Percentiles rank a stretch among this genome's conserved stretches.
Conservation (phyloP, 2,113 vertebrate species). For the Boleophthalmus pectinirostris region DNA sequence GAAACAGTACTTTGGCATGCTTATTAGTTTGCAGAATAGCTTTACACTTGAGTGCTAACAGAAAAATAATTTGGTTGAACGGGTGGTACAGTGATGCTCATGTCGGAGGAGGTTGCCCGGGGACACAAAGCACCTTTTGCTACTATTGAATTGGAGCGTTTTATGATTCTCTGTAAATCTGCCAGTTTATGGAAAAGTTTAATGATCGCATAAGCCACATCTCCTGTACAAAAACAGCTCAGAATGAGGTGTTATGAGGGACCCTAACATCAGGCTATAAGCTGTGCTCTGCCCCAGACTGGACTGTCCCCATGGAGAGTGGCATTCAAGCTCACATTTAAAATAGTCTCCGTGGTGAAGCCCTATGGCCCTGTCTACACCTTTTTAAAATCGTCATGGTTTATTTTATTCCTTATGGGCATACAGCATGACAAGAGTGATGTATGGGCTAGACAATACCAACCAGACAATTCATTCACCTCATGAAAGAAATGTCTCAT, state of each 20-base stretch:
- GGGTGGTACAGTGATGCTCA: constrained; percentile 40
- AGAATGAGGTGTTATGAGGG: constrained; percentile 24
- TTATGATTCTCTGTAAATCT: constrained; percentile 43
- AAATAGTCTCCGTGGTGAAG: constrained; percentile 7
- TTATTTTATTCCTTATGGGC: not conserved
- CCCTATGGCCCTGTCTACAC: constrained; percentile 28
- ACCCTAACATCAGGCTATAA: constrained; percentile 13
- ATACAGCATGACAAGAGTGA: not conserved
- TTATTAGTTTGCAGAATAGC: constrained; percentile 41
- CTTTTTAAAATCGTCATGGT: not conserved
- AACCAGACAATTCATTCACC: not conserved
- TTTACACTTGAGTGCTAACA: constrained; percentile 53
- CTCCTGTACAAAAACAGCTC: constrained; percentile 25
- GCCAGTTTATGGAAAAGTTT: constrained; percentile 50
- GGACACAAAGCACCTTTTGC: constrained; percentile 42
- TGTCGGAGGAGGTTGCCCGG: constrained; percentile 39
- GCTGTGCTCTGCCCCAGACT: constrained; percentile 29
- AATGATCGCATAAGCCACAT: constrained; percentile 38
- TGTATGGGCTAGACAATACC: not conserved
- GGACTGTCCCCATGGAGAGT: constrained; percentile 22
- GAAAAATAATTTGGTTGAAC: constrained; percentile 57
- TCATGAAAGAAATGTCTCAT: not conserved
- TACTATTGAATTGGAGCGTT: constrained; percentile 48
- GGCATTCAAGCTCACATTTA: constrained; percentile 21
- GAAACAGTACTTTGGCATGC: constrained; percentile 26